A percentile compares a stretch with the other conserved stretches of the same genome.
These are phyloP conservation scores for Esox masquinongy DNA, from an alignment of 2,797 vertebrate genomes.

Conservation along the genomic window DNA sequence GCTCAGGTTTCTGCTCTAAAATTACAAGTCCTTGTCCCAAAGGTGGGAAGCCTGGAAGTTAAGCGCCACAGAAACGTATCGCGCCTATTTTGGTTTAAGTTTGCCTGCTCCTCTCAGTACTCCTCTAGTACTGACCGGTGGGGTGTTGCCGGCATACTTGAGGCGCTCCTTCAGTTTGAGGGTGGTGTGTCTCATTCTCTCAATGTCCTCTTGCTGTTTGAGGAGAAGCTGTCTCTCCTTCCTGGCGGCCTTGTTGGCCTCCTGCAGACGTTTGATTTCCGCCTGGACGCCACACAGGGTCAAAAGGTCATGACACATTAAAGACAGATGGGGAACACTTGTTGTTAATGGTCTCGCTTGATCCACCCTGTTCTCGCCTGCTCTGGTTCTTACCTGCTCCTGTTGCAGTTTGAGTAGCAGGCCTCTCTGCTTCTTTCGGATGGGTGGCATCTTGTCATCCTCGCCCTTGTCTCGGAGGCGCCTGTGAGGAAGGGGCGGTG, in stretches of 20 bases:
- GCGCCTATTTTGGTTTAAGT: too few relatives aligned
- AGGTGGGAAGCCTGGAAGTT: too few relatives aligned
- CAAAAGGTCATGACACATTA: not conserved
- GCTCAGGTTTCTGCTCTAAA: too few relatives aligned
- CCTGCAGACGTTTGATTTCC: conserved; percentile 96
- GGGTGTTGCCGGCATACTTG: conserved; percentile 83
- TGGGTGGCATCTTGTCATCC: conserved; percentile 98
- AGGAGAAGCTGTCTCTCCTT: conserved; percentile 93
- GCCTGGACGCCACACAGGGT: conserved; percentile 71
- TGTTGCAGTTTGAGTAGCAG: conserved; percentile 92
- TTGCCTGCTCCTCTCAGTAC: too few relatives aligned
- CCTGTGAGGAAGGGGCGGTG: conserved; percentile 54
- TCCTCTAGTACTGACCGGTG: conserved; percentile 72
- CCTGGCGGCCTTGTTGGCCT: conserved; percentile 93
- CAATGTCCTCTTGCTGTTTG: conserved; percentile 96
- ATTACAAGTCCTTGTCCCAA: too few relatives aligned
- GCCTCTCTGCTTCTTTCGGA: conserved; percentile 93
- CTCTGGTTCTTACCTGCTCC: conserved; percentile 83
- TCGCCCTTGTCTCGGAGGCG: conserved; percentile 93
- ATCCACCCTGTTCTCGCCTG: too few relatives aligned
- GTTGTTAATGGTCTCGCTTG: not conserved
- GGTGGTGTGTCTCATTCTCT: conserved; percentile 91
- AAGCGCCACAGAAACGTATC: too few relatives aligned
- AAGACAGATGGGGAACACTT: too few relatives aligned
- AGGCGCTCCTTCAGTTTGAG: conserved; percentile 91